These are phyloP conservation scores for Momotus momota DNA, from an alignment of 2,797 vertebrate genomes.

Conservation along the genomic window DNA sequence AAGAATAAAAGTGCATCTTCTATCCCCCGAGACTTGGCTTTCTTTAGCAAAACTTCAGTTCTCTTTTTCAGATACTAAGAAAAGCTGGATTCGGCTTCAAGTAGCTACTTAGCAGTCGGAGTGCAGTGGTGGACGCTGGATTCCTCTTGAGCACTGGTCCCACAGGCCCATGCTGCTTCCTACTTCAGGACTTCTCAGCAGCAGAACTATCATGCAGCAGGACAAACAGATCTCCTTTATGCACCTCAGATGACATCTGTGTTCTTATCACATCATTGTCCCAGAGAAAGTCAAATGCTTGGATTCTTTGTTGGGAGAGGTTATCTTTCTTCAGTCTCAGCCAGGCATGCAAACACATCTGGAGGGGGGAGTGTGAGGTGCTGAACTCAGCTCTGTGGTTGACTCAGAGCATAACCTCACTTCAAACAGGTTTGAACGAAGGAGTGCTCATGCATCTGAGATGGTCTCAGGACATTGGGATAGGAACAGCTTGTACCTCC, in stretches of 20 bases:
- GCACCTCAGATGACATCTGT: not conserved
- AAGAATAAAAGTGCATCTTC: not conserved
- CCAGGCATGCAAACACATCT: rapidly evolving
- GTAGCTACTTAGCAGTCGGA: not conserved
- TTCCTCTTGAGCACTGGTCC: not conserved
- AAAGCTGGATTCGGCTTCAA: not conserved
- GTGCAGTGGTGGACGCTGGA: not conserved
- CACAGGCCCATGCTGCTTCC: not conserved
- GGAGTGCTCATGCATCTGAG: not conserved
- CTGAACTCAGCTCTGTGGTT: not conserved
- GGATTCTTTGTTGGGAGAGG: not conserved
- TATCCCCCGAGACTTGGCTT: not conserved
- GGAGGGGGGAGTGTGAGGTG: not conserved
- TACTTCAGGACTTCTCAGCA: not conserved
- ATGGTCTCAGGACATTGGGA: not conserved
- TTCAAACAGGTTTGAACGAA: not conserved
- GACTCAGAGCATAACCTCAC: not conserved
- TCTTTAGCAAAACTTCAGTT: not conserved
- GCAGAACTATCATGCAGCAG: not conserved
- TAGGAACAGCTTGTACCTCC: not conserved
- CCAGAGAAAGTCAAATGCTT: not conserved
- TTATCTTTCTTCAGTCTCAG: rapidly evolving
- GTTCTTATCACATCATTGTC: not conserved
- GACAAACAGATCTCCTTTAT: not conserved
- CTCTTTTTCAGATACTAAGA: not conserved